Evolutionary conservation across 2,113 vertebrate genomes (phyloP).

Genomic region (Pelmatolapia mariae): DNA sequence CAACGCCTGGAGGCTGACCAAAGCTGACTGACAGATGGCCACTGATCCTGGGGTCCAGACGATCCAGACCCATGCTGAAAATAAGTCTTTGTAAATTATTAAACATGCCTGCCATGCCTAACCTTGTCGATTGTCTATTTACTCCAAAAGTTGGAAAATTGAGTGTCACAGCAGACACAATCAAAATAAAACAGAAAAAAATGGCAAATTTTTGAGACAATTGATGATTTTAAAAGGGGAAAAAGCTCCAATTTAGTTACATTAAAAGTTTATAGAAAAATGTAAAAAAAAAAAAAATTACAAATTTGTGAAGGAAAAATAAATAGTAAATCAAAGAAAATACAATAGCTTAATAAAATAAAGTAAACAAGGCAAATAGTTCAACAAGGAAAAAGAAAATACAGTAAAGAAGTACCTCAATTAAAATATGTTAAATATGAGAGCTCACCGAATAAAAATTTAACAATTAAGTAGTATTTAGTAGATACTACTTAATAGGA

Average conservation of each 20-base stretch:
- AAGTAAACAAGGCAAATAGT: accelerated
- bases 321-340: neutral
- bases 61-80: neutral
- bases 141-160: neutral
- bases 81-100: constrained; percentile 44
- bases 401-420: accelerated
- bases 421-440: neutral
- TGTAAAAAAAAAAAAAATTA: neutral
- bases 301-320: neutral
- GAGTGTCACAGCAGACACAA: neutral
- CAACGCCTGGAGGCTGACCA: constrained; percentile 2
- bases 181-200: neutral
- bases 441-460: neutral
- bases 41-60: constrained; percentile 38
- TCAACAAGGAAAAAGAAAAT: neutral
- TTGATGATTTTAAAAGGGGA: neutral
- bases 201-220: accelerated
- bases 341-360: neutral
- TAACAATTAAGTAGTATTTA: neutral
- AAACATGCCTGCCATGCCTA: neutral
- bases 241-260: neutral
- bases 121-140: accelerated
- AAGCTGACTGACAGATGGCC: constrained; percentile 60
- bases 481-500: neutral
- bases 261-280: neutral